Conservation (phyloP, 2,888 invertebrate genomes). For the Thereva unica region DNA sequence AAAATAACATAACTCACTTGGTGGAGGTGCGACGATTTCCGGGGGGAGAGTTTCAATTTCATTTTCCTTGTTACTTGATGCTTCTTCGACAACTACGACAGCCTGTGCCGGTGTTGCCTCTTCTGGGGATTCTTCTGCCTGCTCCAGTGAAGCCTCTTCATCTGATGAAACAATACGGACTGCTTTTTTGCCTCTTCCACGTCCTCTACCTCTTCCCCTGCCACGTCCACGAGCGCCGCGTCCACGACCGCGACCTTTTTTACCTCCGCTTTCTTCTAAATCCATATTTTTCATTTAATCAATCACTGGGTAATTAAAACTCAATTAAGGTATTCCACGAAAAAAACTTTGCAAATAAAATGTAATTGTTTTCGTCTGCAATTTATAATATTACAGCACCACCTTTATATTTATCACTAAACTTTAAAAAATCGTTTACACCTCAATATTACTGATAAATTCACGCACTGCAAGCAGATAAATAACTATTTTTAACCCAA, state of each 20-base stretch:
- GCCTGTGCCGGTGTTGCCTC: neutral
- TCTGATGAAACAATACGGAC: constrained; percentile 69
- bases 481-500: too few relatives aligned
- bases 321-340: too few relatives aligned
- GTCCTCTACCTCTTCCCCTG: constrained; percentile 77
- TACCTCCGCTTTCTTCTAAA: constrained; percentile 49
- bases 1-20: constrained; percentile 48
- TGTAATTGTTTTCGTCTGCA: too few relatives aligned
- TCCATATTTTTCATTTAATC: constrained; percentile 39
- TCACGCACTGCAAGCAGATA: too few relatives aligned
- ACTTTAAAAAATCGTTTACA: too few relatives aligned
- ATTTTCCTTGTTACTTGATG: constrained; percentile 39
- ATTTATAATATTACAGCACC: too few relatives aligned
- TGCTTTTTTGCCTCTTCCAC: constrained; percentile 74
- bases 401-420: too few relatives aligned
- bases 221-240: constrained; percentile 72
- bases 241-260: constrained; percentile 55
- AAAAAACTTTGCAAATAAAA: too few relatives aligned
- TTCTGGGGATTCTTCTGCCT: constrained; percentile 45
- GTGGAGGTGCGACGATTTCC: constrained; percentile 47
- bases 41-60: constrained; percentile 36
- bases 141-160: constrained; percentile 62
- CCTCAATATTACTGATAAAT: too few relatives aligned
- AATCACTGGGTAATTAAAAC: neutral
- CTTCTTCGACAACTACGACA: constrained; percentile 50